Evolutionary conservation across 1,140 invertebrate species (phyloP), one percentile per base, ranked within the genome.

Genomic region (Ctenoplectra terminalis): DNA sequence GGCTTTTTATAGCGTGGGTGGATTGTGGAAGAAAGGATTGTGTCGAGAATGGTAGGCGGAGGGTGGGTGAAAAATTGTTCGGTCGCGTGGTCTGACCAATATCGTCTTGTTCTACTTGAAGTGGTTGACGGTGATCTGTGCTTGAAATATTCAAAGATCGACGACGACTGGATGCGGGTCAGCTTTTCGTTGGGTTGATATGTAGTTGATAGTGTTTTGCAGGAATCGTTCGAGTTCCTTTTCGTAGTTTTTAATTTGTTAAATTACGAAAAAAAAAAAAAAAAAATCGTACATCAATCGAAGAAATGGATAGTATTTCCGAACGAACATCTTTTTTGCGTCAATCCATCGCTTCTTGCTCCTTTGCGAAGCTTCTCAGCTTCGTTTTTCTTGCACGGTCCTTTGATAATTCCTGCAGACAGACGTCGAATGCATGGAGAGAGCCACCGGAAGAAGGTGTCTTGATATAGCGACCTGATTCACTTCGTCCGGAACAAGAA

Each of bases 381-480:
- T 50, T 31, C 8, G 40, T 40, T 29, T 48, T 15, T 6, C 15
- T 31, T 4, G 4, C 2, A 26, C 31, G 2, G 17, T 26, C 8
- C 23, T 11, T 7, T n/a, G 34, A 23, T 52, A 52, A 70, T 37
- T 70, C 13, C 23, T 0, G 8, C 20, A 11, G 29, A 70, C 31
- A 29, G 20, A 37, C 23, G 23, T 52, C 48, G 67, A 70, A 70
- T 26, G 46, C 29, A 26, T 1, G 40, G 11, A n/a, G 6, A 17
- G 7, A 43, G 20, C 4, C 23, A 29, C 5, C 23, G 17, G 29
- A 43, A 56, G 40, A 76, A 76, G 40, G 54, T 54, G 56, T 84
- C 40, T 46, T 63, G 50, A 58, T 66, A 79, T 64, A 67, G 11
- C 52, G 20, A 48, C 9, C 80, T 72, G 52, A 78, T 85, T 79